These are phyloP conservation scores for Thymelicus sylvestris DNA, from an alignment of 2,888 invertebrate species.

Conservation along the genomic window DNA sequence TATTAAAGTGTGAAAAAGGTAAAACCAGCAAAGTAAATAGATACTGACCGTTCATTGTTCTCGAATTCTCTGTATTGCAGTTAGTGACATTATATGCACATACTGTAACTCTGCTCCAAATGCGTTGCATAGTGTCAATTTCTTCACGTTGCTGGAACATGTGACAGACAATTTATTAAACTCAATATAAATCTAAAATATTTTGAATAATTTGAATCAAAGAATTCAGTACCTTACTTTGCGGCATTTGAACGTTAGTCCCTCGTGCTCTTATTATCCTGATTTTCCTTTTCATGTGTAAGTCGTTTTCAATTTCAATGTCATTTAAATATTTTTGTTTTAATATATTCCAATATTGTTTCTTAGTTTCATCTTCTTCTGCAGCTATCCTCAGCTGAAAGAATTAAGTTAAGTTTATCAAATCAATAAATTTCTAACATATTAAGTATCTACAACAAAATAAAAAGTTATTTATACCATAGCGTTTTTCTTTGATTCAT, in stretches of 20 bases:
- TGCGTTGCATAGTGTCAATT: slow-evolving; percentile 77
- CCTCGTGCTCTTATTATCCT: slow-evolving; percentile 75
- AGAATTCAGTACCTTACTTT: slow-evolving; percentile 65
- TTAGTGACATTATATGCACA: slow-evolving; percentile 66
- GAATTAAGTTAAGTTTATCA: not conserved
- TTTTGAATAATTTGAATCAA: no score
- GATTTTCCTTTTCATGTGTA: slow-evolving; percentile 64
- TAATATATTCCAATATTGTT: slow-evolving; percentile 73
- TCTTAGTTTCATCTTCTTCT: slow-evolving; percentile 78
- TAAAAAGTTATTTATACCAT: slow-evolving; percentile 56
- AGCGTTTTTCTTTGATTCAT: slow-evolving; percentile 70
- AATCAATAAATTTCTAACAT: no score
- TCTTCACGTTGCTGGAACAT: slow-evolving; percentile 73
- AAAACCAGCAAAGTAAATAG: not conserved
- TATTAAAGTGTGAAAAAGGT: not conserved
- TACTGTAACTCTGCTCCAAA: slow-evolving; percentile 76
- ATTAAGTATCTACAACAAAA: no score
- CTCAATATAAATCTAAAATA: no score
- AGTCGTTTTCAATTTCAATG: slow-evolving; percentile 51
- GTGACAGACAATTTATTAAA: no score
- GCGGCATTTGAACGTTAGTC: slow-evolving; percentile 76
- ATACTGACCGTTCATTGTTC: slow-evolving; percentile 73
- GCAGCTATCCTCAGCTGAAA: slow-evolving; percentile 70
- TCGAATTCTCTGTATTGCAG: slow-evolving; percentile 67
- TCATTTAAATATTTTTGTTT: slow-evolving; percentile 69